Percentiles rank a stretch among this genome's conserved stretches.
Evolutionary conservation across 2,113 vertebrate genomes (phyloP).

Genomic region (Stigmatopora nigra): DNA sequence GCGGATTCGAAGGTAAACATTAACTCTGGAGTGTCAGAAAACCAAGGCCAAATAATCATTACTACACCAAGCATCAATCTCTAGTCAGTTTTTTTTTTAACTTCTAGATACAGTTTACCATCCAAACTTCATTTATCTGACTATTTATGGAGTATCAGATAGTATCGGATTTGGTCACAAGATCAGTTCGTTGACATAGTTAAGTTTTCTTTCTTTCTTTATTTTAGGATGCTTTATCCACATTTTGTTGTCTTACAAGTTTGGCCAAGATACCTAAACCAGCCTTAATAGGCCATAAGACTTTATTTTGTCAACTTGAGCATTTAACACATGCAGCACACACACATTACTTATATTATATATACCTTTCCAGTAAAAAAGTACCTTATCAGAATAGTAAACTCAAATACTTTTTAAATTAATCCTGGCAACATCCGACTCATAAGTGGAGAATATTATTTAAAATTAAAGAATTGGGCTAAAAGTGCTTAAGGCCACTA

Average conservation of each 20-base stretch:
- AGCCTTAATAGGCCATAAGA: not conserved
- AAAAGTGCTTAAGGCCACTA: not conserved
- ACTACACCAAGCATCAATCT: slow-evolving; percentile 4
- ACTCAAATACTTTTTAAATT: not conserved
- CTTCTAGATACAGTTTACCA: too few species aligned
- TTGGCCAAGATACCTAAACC: not conserved
- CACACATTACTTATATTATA: too few species aligned
- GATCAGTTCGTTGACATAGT: too few species aligned
- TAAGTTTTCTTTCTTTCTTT: not conserved
- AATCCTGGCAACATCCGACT: not conserved
- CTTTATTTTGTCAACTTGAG: not conserved
- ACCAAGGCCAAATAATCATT: slow-evolving; percentile 17
- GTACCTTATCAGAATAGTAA: too few species aligned
- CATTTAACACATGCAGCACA: too few species aligned
- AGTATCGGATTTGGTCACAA: too few species aligned
- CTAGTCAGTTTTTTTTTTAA: too few species aligned
- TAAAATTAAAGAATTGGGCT: not conserved
- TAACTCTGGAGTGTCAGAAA: slow-evolving; percentile 1
- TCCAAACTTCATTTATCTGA: too few species aligned
- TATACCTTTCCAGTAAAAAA: too few species aligned
- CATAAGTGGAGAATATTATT: not conserved
- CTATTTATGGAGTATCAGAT: too few species aligned
- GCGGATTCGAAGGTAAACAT: slow-evolving; percentile 7
- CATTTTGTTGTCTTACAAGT: not conserved
- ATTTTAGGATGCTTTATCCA: slow-evolving; percentile 9